Conservation (phyloP, 1,140 invertebrate genomes). For the Luehdorfia chinensis region DNA sequence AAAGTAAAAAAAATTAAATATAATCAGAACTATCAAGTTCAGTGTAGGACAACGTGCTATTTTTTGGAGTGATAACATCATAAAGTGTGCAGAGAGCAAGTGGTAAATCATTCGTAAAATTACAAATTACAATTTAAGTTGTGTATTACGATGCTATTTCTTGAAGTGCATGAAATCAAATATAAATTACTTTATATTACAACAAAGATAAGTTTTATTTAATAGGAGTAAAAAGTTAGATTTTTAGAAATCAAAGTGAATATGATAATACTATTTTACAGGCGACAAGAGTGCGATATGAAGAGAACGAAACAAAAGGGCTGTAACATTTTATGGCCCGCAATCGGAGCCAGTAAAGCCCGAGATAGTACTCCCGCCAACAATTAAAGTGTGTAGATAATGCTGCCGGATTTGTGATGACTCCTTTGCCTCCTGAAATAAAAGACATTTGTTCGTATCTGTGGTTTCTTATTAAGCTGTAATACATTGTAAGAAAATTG, state of each 20-base stretch:
- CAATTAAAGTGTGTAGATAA: slow-evolving; percentile 70
- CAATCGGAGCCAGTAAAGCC: slow-evolving; percentile 51
- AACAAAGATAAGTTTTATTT: too few relatives aligned
- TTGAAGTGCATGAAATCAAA: too few relatives aligned
- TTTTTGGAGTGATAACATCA: too few relatives aligned
- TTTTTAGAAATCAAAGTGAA: slow-evolving; percentile 19
- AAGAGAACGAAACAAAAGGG: slow-evolving; percentile 50
- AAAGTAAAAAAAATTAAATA: too few relatives aligned
- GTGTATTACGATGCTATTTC: too few relatives aligned
- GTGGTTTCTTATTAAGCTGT: slow-evolving; percentile 1
- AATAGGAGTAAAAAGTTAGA: too few relatives aligned
- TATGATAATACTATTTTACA: slow-evolving; percentile 19
- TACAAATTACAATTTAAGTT: too few relatives aligned
- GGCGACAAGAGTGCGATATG: slow-evolving; percentile 42
- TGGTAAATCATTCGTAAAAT: too few relatives aligned
- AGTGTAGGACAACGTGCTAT: too few relatives aligned
- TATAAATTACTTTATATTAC: too few relatives aligned
- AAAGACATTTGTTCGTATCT: slow-evolving; percentile 17
- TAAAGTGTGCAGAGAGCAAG: too few relatives aligned
- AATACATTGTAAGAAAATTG: not conserved
- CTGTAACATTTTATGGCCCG: slow-evolving; percentile 64
- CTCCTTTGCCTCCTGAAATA: slow-evolving; percentile 32
- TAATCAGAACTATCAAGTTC: too few relatives aligned
- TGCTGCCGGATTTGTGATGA: slow-evolving; percentile 33
- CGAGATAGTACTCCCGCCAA: slow-evolving; percentile 60